Conservation (phyloP, 2,113 vertebrate genomes). For the Seriola rivoliana region DNA sequence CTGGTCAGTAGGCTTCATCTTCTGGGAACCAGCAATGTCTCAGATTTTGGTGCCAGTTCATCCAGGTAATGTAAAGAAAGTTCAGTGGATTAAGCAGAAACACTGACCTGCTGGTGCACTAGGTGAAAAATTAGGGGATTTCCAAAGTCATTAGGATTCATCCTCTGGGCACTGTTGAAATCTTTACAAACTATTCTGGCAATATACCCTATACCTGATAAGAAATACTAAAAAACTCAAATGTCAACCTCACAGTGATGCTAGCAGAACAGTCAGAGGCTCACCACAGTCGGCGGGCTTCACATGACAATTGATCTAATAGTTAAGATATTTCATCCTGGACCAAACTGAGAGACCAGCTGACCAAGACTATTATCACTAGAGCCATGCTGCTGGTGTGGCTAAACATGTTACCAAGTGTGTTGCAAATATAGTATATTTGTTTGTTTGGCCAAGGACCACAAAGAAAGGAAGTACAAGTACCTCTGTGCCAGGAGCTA, state of each 20-base stretch:
- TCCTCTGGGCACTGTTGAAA: not conserved
- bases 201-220: not conserved
- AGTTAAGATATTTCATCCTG: not conserved
- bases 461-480: not conserved
- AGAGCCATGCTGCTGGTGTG: not conserved
- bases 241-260: not conserved
- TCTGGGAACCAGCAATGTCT: not conserved
- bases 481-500: conserved; percentile 4
- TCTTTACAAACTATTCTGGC: not conserved
- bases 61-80: not conserved
- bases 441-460: conserved; percentile 8
- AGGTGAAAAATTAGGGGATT: too few relatives aligned
- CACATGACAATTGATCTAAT: not conserved
- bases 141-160: too few relatives aligned
- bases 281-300: not conserved
- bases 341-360: too few relatives aligned
- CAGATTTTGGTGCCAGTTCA: too few relatives aligned
- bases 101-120: not conserved
- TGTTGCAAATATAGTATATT: not conserved
- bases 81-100: not conserved
- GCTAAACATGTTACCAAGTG: conserved; percentile 1
- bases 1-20: not conserved
- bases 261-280: not conserved
- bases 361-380: not conserved
- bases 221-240: not conserved